These are phyloP conservation scores for Hirtodrosophila duncani DNA, from an alignment of 2,888 invertebrate species.

Conservation along the genomic window DNA sequence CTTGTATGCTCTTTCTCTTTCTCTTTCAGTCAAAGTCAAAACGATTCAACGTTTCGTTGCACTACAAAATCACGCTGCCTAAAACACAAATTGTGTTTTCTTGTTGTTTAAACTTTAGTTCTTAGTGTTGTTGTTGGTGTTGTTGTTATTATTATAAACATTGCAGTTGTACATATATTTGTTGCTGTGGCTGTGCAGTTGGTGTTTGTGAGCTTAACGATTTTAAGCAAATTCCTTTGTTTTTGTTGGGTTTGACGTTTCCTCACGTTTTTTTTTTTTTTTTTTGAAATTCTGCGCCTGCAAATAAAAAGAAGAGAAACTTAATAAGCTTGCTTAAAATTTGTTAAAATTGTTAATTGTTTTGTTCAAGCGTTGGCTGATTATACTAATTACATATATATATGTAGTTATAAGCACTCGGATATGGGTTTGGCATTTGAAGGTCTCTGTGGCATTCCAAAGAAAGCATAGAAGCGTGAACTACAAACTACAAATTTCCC, in stretches of 20 bases:
- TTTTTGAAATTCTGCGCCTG: conserved; percentile 34
- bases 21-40: not conserved
- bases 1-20: conserved; percentile 7
- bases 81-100: conserved; percentile 20
- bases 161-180: conserved; percentile 3
- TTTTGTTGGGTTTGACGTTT: conserved; percentile 30
- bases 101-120: conserved; percentile 16
- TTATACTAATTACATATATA: too few species aligned
- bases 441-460: conserved; percentile 18
- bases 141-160: conserved; percentile 5
- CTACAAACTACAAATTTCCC: conserved; percentile 20
- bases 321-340: too few species aligned
- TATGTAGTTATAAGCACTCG: too few species aligned
- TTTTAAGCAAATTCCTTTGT: conserved; percentile 36
- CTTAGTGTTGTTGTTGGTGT: conserved; percentile 24
- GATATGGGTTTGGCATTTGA: conserved; percentile 14
- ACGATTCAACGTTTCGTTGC: conserved; percentile 35
- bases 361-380: too few species aligned
- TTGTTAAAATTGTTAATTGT: too few species aligned
- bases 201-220: conserved; percentile 29
- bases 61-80: conserved; percentile 40
- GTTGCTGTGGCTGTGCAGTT: not conserved
- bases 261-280: conserved; percentile 44
- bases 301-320: conserved; percentile 18
- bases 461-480: conserved; percentile 10